Percentiles rank a stretch among this genome's conserved stretches.
These are phyloP conservation scores for Athalia circularis DNA, from an alignment of 2,888 invertebrate genomes.

Conservation along the genomic window DNA sequence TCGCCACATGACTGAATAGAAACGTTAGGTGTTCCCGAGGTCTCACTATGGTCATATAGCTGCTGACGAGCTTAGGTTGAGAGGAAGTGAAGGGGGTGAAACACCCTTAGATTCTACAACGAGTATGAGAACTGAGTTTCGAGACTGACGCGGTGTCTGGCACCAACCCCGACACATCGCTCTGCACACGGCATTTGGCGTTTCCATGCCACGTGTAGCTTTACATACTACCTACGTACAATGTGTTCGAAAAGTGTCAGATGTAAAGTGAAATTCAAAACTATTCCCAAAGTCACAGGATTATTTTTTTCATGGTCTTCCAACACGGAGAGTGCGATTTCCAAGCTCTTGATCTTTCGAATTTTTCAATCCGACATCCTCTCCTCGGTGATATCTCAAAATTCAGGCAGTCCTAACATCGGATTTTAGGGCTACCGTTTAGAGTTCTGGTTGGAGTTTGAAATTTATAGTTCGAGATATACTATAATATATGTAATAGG, in stretches of 20 bases:
- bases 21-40: slow-evolving; percentile 41
- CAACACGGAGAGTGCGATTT: too few species aligned
- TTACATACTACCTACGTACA: not conserved
- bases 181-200: slow-evolving; percentile 24
- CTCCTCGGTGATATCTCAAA: too few species aligned
- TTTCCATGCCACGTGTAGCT: slow-evolving; percentile 26
- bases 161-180: slow-evolving; percentile 44
- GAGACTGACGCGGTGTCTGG: slow-evolving; percentile 45
- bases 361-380: too few species aligned
- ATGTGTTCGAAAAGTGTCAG: slow-evolving; percentile 35
- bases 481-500: too few species aligned
- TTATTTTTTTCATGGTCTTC: not conserved
- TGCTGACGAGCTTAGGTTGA: slow-evolving; percentile 24
- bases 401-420: too few species aligned
- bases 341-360: too few species aligned
- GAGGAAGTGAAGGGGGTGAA: slow-evolving; percentile 34
- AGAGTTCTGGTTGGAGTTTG: too few species aligned
- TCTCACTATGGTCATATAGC: slow-evolving; percentile 38
- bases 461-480: too few species aligned
- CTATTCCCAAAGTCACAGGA: not conserved
- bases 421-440: too few species aligned
- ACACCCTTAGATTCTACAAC: slow-evolving; percentile 18
- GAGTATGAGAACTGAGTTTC: slow-evolving; percentile 27
- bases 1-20: slow-evolving; percentile 44
- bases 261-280: not conserved